phyloP scores from a whole-genome alignment of 2,113 vertebrate species.

The Campylomormyrus tamandua region DNA sequence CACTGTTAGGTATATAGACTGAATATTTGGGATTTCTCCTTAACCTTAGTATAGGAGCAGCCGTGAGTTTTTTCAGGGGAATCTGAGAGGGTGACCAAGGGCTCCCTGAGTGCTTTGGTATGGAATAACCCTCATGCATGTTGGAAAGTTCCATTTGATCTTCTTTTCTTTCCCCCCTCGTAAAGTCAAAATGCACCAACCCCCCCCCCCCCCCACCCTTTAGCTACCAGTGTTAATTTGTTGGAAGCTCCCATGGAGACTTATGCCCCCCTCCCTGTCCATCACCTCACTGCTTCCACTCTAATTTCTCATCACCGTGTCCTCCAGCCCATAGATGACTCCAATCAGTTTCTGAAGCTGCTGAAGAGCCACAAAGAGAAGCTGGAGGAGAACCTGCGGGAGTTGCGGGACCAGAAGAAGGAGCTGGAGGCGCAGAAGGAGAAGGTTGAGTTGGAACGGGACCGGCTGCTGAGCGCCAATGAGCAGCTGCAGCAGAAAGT shows the following conservation, averaged over 20 bases:
- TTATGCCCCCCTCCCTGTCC: not conserved
- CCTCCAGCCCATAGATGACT: slow-evolving; percentile 50
- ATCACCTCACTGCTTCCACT: not conserved
- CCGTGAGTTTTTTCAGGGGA: not conserved
- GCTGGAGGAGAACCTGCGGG: slow-evolving; percentile 55
- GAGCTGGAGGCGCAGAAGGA: slow-evolving; percentile 54
- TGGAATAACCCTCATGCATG: not conserved
- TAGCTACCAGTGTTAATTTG: not conserved
- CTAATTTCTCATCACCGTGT: not conserved
- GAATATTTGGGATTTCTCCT: not conserved
- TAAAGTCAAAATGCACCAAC: not conserved
- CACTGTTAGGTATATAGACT: not conserved
- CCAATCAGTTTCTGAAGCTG: slow-evolving; percentile 57
- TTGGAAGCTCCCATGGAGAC: not conserved
- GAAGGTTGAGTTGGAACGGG: slow-evolving; percentile 47
- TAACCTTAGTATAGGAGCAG: not conserved
- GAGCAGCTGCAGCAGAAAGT: slow-evolving; percentile 50
- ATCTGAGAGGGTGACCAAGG: not conserved
- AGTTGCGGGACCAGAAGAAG: slow-evolving; percentile 55
- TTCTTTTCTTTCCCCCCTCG: not conserved
- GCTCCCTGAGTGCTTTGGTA: not conserved
- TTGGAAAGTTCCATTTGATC: not conserved
- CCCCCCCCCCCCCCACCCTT: not conserved
- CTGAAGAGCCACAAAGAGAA: slow-evolving; percentile 64
- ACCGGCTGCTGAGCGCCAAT: slow-evolving; percentile 46